These are phyloP conservation scores for Cephus nigrinus DNA, from an alignment of 2,888 invertebrate species.

Conservation along the genomic window DNA sequence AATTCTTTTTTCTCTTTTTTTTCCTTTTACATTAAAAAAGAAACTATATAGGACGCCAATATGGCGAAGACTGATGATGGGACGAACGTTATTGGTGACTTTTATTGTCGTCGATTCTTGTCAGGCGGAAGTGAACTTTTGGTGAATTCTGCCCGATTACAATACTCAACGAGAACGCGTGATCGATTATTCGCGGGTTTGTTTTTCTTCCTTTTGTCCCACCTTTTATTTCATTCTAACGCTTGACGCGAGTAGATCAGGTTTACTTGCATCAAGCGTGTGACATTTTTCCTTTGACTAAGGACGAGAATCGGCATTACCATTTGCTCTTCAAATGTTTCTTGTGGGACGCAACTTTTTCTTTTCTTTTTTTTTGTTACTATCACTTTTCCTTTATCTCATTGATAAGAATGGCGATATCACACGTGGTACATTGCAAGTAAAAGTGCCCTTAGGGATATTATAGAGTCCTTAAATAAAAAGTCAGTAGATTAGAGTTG, in stretches of 20 bases:
- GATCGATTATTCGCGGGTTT: too few relatives aligned
- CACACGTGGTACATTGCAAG: too few relatives aligned
- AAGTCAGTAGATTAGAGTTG: too few relatives aligned
- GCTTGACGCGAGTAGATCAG: slow-evolving; percentile 33
- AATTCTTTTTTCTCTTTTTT: neutral
- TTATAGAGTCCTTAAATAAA: neutral
- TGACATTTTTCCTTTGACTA: slow-evolving; percentile 10
- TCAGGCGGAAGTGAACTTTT: neutral
- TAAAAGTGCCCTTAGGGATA: neutral
- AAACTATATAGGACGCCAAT: too few relatives aligned
- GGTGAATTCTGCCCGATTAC: too few relatives aligned
- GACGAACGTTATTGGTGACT: too few relatives aligned
- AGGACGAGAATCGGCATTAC: slow-evolving; percentile 7
- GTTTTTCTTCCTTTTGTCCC: too few relatives aligned
- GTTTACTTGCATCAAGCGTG: slow-evolving; percentile 35
- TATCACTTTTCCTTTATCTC: too few relatives aligned
- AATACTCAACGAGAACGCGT: too few relatives aligned
- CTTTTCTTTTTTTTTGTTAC: neutral
- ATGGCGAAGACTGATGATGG: too few relatives aligned
- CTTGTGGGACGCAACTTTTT: neutral
- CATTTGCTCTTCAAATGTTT: slow-evolving; percentile 7
- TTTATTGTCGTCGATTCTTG: neutral
- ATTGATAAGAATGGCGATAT: too few relatives aligned
- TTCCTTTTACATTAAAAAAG: neutral
- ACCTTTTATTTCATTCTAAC: slow-evolving; percentile 9